Percentiles rank a stretch among this genome's conserved stretches.
Conservation (phyloP, 1,140 invertebrate species). For the Leptinotarsa lineolata region DNA sequence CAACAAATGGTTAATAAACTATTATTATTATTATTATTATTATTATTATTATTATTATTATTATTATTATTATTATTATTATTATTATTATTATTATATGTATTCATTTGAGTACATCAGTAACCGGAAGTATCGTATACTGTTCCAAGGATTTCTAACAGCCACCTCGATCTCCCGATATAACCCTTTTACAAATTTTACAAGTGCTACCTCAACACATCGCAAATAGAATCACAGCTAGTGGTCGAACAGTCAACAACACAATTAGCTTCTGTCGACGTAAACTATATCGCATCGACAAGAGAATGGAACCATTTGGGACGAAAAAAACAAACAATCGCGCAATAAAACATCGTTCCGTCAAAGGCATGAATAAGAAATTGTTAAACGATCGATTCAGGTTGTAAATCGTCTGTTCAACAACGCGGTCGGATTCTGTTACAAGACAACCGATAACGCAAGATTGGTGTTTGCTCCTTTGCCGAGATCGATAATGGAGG, state of each 20-base stretch:
- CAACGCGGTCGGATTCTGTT: background rate
- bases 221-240: background rate
- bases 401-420: constrained; percentile 3
- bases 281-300: background rate
- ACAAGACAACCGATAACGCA: constrained; percentile 2
- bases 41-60: no score
- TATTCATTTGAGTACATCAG: no score
- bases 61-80: no score
- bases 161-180: no score
- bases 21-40: no score
- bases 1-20: no score
- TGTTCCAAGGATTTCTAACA: no score
- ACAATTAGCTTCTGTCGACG: background rate
- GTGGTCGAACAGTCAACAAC: background rate
- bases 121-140: no score
- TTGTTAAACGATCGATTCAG: background rate
- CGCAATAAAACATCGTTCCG: constrained; percentile 1
- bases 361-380: constrained; percentile 6
- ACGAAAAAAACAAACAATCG: background rate
- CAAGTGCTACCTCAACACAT: no score
- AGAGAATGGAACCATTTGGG: background rate
- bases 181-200: no score
- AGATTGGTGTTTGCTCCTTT: background rate
- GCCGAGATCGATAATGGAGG: no score
- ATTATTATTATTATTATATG: no score